These are phyloP conservation scores for Pardalotus punctatus DNA, from an alignment of 2,113 vertebrate genomes.

Conservation along the genomic window DNA sequence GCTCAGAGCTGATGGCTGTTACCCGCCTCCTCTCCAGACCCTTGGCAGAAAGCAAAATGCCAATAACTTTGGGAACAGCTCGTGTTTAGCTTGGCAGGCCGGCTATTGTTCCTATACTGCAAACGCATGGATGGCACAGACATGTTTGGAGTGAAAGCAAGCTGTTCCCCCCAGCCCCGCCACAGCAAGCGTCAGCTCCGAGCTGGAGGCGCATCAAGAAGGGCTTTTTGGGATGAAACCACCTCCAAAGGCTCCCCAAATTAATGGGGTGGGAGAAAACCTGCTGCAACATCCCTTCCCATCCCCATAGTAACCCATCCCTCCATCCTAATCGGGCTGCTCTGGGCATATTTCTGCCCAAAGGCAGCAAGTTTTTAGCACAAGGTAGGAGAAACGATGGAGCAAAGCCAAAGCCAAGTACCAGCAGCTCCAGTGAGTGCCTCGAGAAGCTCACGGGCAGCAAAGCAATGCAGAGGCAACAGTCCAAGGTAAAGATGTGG, in stretches of 20 bases:
- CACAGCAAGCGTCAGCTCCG: neutral
- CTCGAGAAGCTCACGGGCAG: neutral
- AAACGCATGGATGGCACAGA: neutral
- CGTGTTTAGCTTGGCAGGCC: neutral
- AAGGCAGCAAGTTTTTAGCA: neutral
- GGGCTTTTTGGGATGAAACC: neutral
- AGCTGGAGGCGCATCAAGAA: neutral
- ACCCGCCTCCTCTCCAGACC: neutral
- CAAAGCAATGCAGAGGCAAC: neutral
- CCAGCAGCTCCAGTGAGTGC: neutral
- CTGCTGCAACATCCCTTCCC: neutral
- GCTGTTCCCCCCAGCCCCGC: neutral
- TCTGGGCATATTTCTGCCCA: neutral
- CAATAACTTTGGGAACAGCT: neutral
- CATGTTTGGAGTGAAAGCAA: neutral
- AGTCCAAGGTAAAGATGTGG: neutral
- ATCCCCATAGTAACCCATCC: neutral
- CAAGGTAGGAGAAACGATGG: neutral
- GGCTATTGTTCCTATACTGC: conserved; percentile 12
- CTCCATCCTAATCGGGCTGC: neutral
- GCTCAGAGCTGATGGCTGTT: neutral
- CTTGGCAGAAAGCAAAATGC: neutral
- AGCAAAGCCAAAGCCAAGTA: neutral
- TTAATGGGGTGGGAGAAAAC: neutral
- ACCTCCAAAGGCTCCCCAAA: neutral